These are phyloP conservation scores for Drosophila simulans DNA, from an alignment of 1,140 invertebrate genomes.

Conservation along the genomic window DNA sequence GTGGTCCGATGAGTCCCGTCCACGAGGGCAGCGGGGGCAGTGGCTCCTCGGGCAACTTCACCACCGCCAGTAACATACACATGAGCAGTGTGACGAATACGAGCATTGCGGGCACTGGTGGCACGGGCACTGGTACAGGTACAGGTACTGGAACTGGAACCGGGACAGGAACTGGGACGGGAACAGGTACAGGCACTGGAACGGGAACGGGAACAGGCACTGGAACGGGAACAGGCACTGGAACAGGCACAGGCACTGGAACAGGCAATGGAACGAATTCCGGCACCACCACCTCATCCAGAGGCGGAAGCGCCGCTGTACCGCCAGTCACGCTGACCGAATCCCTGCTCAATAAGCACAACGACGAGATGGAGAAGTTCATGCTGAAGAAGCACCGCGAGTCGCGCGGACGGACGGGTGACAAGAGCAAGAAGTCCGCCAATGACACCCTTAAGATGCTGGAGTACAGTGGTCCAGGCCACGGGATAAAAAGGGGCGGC, in stretches of 20 bases:
- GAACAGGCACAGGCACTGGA: constrained; percentile 1
- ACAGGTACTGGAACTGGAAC: constrained; percentile 81
- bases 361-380: constrained; percentile 91
- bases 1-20: constrained; percentile 68
- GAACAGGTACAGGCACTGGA: not conserved
- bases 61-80: constrained; percentile 85
- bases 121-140: constrained; percentile 12
- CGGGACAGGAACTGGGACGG: accelerated
- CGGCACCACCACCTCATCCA: constrained; percentile 1
- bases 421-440: constrained; percentile 80
- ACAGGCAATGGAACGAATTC: not conserved
- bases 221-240: not conserved
- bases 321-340: constrained; percentile 87
- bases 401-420: constrained; percentile 86
- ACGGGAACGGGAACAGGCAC: not conserved
- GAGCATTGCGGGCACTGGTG: constrained; percentile 68
- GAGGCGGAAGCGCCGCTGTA: not conserved
- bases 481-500: constrained; percentile 86
- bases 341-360: constrained; percentile 88
- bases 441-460: constrained; percentile 73
- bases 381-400: constrained; percentile 90
- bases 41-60: constrained; percentile 87
- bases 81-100: constrained; percentile 85
- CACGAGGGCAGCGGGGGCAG: constrained; percentile 85
- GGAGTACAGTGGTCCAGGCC: constrained; percentile 83